Base-by-base conservation (phyloP, 2,888 invertebrate species). In the Chorisops tibialis region DNA sequence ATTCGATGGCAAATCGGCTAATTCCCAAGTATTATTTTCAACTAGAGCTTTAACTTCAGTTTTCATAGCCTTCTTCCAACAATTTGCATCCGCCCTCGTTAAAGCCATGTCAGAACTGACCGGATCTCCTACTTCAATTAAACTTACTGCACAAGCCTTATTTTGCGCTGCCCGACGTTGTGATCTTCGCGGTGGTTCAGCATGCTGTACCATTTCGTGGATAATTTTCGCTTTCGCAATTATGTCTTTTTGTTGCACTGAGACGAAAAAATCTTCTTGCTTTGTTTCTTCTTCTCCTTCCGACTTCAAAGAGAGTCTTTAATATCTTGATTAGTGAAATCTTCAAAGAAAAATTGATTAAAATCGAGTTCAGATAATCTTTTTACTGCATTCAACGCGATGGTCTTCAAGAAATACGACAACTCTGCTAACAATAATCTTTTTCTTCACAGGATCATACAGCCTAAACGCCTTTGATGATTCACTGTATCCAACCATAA, bases 1-100 rank as follows among this genome's bases (percentile, higher is more conserved):
- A 11, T 22, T 14, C n/a, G 19, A 5, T 19, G 21, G 52, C 14
- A 52, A 39, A 19, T 52, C 14, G 7, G 21, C 14, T 38, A 52
- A 19, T 21, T 38, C 14, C 38, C 39, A 52, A 2, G 21, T 52
- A 9, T 16, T 4, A 39, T 69, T 69, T 48, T 68, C 65, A 22
- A 67, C 63, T n/a, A 71, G 58, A 5, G 68, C 66, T 19, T 54
- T 59, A 48, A 68, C 67, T 59, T 67, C 66, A 22, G 35, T 6
- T 38, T 51, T 16, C 67, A 68, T 70, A 22, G 70, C 72, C 48
- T 41, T 2, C 41, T 41, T 41, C 41, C 41, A 41, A 14, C 1
- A 41, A 41, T 41, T 18, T 14, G 18, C 41, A 18, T 18, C 18
- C 41, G 14, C 3, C 14, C 41, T 41, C 41, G 41, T 11, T 16